Percentiles rank a stretch among this genome's conserved stretches.
Conservation (phyloP, 1,140 invertebrate species). For the Brachionus koreanus region DNA sequence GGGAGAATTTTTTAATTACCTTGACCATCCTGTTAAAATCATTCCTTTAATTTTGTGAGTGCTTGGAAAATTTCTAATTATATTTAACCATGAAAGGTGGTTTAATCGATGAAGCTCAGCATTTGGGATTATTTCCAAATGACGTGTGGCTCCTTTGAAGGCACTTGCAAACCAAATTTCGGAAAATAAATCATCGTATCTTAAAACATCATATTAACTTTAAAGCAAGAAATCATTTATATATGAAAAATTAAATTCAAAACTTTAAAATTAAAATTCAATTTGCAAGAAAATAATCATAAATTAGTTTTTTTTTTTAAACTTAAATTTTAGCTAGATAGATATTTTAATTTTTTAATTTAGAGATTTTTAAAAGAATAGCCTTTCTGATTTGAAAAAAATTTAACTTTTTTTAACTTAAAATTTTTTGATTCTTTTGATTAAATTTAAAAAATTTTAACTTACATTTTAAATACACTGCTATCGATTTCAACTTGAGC, state of each 20-base stretch:
- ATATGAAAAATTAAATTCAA: too few species aligned
- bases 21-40: constrained; percentile 40
- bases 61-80: not conserved
- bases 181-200: constrained; percentile 37
- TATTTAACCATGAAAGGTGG: constrained; percentile 25
- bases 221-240: too few species aligned
- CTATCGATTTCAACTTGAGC: constrained; percentile 16
- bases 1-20: not conserved
- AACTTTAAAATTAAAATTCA: too few species aligned
- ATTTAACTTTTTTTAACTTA: too few species aligned
- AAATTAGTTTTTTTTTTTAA: too few species aligned
- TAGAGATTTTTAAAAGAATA: too few species aligned
- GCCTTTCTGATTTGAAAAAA: too few species aligned
- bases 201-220: too few species aligned
- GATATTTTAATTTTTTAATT: too few species aligned
- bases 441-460: not conserved
- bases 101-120: not conserved
- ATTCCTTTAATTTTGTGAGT: constrained; percentile 32
- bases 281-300: too few species aligned
- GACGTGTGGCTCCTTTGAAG: constrained; percentile 31
- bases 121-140: constrained; percentile 2
- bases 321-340: too few species aligned
- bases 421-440: too few species aligned
- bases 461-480: not conserved
- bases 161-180: constrained; percentile 43